Base-by-base conservation (phyloP, 1,140 invertebrate genomes). In the Scaptomyza montana region DNA sequence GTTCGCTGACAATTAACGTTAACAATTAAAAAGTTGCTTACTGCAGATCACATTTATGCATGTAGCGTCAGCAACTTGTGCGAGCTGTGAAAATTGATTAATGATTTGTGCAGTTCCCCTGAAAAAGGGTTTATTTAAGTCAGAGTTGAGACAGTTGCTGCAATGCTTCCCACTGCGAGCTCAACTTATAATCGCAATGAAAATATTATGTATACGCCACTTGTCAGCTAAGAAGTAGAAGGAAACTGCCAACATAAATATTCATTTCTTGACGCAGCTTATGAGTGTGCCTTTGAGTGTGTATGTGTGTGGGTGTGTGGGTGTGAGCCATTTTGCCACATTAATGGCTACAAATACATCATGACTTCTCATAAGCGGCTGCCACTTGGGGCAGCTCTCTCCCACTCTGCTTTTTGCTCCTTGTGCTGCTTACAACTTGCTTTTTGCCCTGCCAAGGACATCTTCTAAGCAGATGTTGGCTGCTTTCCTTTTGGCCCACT, bases 321-420 rank as follows among this genome's bases (percentile, higher is more conserved):
- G 53, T 55, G 77, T 41, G 56, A 73, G 67, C 72, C 71, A 76
- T 78, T 82, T 87, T 89, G 78, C 76, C 78, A 87, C 84, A 82
- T 82, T 87, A 89, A 87, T 87, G 73, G 79, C 69, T 76, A 73
- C 82, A 89, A 87, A 87, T 87, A 89, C 82, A 82, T 87, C 82
- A 87, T 87, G 84, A 89, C 78, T 87, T 87, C 74, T 82, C 84
- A 84, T 82, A 87, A 87, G 82, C 76, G 71, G 53, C 78, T 74
- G 69, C 84, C 82, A 82, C 82, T 87, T 89, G 78, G 77, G 62
- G 54, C 63, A n/a, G 36, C 50, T 45, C 60, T 63, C 61, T 2
- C 41, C 28, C n/a, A 13, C 28, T 33, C 8, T n/a, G 5, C 28
- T 46, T 9, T 36, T 51, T 73, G 41, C 74, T 53, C 19, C 47